Percentiles rank a stretch among this genome's conserved stretches.
phyloP scores from a whole-genome alignment of 1,140 invertebrate species.

The Pseudoatta argentina region DNA sequence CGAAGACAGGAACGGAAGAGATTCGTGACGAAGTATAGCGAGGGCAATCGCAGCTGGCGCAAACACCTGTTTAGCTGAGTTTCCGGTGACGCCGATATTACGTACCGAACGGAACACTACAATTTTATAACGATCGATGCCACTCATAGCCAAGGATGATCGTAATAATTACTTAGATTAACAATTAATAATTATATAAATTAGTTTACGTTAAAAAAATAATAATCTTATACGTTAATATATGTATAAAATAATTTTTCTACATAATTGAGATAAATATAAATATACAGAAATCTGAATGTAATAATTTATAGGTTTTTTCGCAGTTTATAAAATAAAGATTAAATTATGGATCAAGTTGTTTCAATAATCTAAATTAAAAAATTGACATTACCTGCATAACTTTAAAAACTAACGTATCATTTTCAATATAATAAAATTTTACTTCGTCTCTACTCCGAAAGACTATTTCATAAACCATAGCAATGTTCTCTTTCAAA shows the following conservation, averaged over 20 bases:
- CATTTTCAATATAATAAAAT: constrained; percentile 4
- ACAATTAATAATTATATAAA: neutral
- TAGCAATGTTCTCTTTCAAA: neutral
- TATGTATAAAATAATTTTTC: neutral
- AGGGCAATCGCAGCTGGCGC: constrained; percentile 63
- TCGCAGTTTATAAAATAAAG: neutral
- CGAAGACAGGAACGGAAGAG: constrained; percentile 32
- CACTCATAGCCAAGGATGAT: neutral
- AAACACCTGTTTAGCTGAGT: constrained; percentile 73
- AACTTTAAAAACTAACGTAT: neutral
- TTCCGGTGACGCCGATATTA: constrained; percentile 62
- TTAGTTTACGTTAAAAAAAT: neutral
- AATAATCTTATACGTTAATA: neutral
- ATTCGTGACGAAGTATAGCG: constrained; percentile 52
- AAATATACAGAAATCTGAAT: neutral
- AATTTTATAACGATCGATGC: constrained; percentile 34
- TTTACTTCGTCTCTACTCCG: neutral
- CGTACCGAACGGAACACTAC: constrained; percentile 4
- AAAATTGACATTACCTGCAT: neutral
- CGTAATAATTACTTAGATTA: neutral
- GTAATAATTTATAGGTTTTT: neutral
- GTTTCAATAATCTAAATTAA: neutral
- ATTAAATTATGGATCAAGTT: neutral
- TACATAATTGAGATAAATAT: neutral
- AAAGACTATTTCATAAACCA: neutral